A percentile compares a stretch with the other conserved stretches of the same genome.
These are phyloP conservation scores for Brachyistius frenatus DNA, from an alignment of 2,113 vertebrate genomes.

Conservation along the genomic window DNA sequence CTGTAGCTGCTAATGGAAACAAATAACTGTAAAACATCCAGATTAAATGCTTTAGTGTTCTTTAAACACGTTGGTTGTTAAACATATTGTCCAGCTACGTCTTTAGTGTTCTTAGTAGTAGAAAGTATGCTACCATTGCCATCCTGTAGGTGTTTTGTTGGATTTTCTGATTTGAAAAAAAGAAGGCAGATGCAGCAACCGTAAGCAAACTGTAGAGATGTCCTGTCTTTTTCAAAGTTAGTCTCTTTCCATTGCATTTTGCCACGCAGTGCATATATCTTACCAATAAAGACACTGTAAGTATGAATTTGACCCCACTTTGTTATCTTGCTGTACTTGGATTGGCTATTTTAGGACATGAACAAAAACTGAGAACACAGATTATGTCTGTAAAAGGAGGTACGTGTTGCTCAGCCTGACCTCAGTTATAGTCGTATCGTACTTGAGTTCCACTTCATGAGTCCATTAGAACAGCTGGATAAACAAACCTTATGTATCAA, in stretches of 20 bases:
- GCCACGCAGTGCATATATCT: too few species aligned
- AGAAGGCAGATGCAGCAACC: too few species aligned
- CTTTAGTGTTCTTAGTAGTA: too few species aligned
- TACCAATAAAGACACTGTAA: too few species aligned
- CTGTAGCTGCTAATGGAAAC: neutral
- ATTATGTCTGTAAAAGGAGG: slow-evolving; percentile 29
- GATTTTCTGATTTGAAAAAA: too few species aligned
- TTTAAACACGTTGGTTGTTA: neutral
- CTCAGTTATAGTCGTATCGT: neutral
- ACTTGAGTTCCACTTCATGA: slow-evolving; percentile 25
- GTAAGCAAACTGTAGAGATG: too few species aligned
- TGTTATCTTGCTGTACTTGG: neutral
- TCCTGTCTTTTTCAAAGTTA: too few species aligned
- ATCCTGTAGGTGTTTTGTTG: too few species aligned
- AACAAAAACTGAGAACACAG: neutral
- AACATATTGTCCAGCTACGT: too few species aligned
- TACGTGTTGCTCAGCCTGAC: neutral
- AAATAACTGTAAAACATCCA: neutral
- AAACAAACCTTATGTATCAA: slow-evolving; percentile 34
- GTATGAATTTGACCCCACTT: neutral
- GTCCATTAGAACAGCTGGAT: slow-evolving; percentile 51
- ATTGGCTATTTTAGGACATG: slow-evolving; percentile 9
- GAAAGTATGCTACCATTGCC: too few species aligned
- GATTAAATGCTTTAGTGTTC: neutral
- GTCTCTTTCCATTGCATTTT: too few species aligned